Base-by-base conservation (phyloP, 2,888 invertebrate genomes). In the Anagyrus pseudococci region DNA sequence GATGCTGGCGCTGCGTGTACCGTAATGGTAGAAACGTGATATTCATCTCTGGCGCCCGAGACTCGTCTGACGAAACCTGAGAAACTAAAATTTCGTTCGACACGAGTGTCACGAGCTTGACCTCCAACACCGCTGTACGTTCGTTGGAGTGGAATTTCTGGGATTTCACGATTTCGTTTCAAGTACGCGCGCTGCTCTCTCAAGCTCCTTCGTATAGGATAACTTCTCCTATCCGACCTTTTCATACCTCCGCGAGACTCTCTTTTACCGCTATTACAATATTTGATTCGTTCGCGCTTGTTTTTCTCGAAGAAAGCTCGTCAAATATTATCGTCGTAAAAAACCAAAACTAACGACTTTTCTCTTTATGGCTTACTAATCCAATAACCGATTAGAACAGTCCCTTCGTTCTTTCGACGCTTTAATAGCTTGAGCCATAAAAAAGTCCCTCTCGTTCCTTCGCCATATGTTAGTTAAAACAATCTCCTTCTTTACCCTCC, bases 21-120 rank as follows among this genome's bases (percentile, higher is more conserved):
- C 47, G 59, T 48, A 59, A 59, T 59, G 60, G 54, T 33, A 19
- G 60, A 54, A 61, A 61, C 60, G 55, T 44, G 60, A 61, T 61
- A 55, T 55, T 61, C 49, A 33, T 61, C 55, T 60, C 25, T 10
- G 33, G 40, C 10, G 44, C 4, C 20, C 23, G 17, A 29, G 10
- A 20, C 10, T 20, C 29, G 15, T 19, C 33, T 23, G 22, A 41
- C 55, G 54, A 61, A 61, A 61, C 60, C 49, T 44, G 60, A 61
- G 60, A 55, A 55, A 55, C 60, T 54, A 43, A 54, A 60, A 55
- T 54, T 60, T 54, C 48, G 60, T 54, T 60, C 60, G 54, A 60
- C 54, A 49, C 43, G 43, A 17, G 43, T 50, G 43, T 60, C 54
- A 53, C 26, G 47, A 20, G 43, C 26, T 43, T 48, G 60, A 60